phyloP scores from a whole-genome alignment of 1,140 invertebrate species.

The Stegodyphus mimosarum region DNA sequence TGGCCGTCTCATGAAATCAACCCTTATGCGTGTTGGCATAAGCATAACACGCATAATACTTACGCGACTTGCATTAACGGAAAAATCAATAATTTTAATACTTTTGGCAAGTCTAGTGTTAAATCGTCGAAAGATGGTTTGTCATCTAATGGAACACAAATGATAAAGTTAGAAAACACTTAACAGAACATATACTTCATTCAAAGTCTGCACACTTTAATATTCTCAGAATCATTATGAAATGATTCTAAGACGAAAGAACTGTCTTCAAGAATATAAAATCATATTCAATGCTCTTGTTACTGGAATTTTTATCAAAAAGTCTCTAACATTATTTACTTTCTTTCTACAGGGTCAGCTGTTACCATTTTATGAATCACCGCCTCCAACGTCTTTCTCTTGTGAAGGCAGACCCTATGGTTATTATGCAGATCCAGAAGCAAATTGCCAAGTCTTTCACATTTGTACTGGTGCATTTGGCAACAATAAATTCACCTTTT shows the following conservation, averaged over 20 bases:
- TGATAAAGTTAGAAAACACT: no score
- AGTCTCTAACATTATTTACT: neutral
- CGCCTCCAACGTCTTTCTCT: slow-evolving; percentile 68
- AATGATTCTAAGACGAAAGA: neutral
- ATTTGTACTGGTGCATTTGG: slow-evolving; percentile 75
- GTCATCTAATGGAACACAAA: no score
- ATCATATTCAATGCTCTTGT: neutral
- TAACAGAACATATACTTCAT: no score
- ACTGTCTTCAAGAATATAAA: neutral
- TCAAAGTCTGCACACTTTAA: neutral
- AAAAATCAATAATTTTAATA: no score
- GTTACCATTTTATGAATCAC: slow-evolving; percentile 42
- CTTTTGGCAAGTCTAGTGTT: no score
- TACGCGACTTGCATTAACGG: no score
- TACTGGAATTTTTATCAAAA: neutral
- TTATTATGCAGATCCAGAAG: slow-evolving; percentile 75
- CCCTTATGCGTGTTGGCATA: no score
- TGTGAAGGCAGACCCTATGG: slow-evolving; percentile 73
- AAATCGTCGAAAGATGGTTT: no score
- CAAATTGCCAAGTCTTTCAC: slow-evolving; percentile 76
- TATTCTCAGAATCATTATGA: neutral
- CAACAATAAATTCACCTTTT: slow-evolving; percentile 79
- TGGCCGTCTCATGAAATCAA: no score
- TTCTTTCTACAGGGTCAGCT: slow-evolving; percentile 35
- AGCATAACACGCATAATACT: no score